These are phyloP conservation scores for Empidonax alnorum DNA, from an alignment of 2,113 vertebrate species.

Conservation along the genomic window DNA sequence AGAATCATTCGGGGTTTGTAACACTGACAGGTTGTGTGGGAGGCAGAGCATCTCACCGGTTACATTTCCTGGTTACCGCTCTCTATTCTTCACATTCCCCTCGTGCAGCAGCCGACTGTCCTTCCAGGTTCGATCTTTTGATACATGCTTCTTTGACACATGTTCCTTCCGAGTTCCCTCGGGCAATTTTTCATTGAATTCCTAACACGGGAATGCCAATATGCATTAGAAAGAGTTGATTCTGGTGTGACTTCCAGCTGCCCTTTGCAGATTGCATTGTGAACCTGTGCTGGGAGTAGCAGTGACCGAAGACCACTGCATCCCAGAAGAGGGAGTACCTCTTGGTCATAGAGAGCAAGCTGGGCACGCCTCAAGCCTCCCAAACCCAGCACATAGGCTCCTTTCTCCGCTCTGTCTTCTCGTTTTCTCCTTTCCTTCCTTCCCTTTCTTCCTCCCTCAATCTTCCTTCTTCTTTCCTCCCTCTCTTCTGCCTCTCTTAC, in stretches of 20 bases:
- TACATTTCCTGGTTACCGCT: background rate
- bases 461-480: background rate
- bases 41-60: background rate
- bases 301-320: background rate
- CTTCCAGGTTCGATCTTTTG: background rate
- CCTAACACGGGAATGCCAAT: background rate
- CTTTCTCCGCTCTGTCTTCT: background rate
- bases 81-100: background rate
- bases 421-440: background rate
- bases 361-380: background rate
- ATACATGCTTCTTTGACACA: background rate
- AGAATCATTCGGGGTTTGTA: background rate
- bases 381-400: background rate
- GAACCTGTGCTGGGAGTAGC: background rate
- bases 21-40: background rate
- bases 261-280: rapidly evolving
- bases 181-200: background rate
- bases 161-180: background rate
- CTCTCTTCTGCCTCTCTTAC: background rate
- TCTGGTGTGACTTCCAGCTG: background rate
- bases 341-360: background rate
- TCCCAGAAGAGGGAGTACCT: background rate
- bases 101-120: background rate
- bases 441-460: background rate
- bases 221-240: background rate